These are phyloP conservation scores for Microplitis demolitor DNA, from an alignment of 1,140 invertebrate species.

Conservation along the genomic window DNA sequence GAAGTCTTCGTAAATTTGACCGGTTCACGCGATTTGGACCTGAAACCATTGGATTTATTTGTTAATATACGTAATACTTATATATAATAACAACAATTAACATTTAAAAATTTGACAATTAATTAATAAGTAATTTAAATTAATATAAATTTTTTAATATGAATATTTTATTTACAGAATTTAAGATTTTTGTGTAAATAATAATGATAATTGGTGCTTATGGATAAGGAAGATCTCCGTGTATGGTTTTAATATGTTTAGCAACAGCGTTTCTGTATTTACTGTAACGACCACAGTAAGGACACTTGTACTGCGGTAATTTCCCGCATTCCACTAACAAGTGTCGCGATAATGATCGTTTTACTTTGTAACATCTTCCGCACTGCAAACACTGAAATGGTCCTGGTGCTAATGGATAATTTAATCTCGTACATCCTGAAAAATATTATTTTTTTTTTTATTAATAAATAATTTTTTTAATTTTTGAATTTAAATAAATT, in stretches of 20 bases:
- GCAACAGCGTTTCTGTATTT: conserved; percentile 67
- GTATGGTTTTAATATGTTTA: conserved; percentile 49
- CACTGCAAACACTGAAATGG: conserved; percentile 73
- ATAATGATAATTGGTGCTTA: background rate
- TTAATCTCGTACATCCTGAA: background rate
- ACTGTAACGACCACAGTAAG: conserved; percentile 58
- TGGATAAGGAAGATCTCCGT: conserved; percentile 36
- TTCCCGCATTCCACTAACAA: conserved; percentile 70
- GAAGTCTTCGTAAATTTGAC: conserved; percentile 36
- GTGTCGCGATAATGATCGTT: conserved; percentile 64
- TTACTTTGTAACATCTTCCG: conserved; percentile 63
- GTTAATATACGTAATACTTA: background rate
- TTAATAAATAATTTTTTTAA: background rate
- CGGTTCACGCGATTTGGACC: conserved; percentile 27
- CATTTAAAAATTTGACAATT: too few relatives aligned
- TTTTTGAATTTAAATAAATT: background rate
- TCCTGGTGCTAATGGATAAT: conserved; percentile 26
- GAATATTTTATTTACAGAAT: background rate
- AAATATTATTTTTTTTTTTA: background rate
- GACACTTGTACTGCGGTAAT: conserved; percentile 62
- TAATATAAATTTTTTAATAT: background rate
- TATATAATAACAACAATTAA: background rate
- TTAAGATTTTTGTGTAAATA: background rate
- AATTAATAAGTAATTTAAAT: too few relatives aligned
- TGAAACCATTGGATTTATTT: conserved; percentile 36